These are phyloP conservation scores for Coranthus polyacanthus DNA, from an alignment of 2,797 vertebrate genomes.

Conservation along the genomic window DNA sequence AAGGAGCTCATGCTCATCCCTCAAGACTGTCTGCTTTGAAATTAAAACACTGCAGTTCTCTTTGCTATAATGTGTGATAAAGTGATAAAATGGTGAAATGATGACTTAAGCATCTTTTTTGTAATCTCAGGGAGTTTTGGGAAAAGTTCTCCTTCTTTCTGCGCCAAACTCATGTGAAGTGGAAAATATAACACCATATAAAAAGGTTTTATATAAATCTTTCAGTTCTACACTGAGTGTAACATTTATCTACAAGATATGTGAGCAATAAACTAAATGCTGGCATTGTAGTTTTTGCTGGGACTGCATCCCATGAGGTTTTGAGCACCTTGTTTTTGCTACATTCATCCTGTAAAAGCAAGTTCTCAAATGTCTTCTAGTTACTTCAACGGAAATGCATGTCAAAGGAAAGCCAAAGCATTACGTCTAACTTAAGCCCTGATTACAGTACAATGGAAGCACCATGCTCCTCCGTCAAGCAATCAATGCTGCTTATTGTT, in stretches of 20 bases:
- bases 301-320: not conserved
- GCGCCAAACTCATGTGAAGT: slow-evolving; percentile 24
- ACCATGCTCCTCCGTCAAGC: slow-evolving; percentile 21
- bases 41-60: slow-evolving; percentile 54
- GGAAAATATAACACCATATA: slow-evolving; percentile 27
- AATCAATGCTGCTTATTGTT: slow-evolving; percentile 61
- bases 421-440: slow-evolving; percentile 41
- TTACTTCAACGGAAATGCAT: slow-evolving; percentile 19
- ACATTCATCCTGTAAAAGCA: not conserved
- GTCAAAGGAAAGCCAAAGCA: slow-evolving; percentile 15
- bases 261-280: slow-evolving; percentile 12
- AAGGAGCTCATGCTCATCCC: slow-evolving; percentile 45
- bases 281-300: not conserved
- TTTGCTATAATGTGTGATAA: slow-evolving; percentile 45
- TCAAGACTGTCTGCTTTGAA: slow-evolving; percentile 41
- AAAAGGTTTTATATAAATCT: slow-evolving; percentile 22
- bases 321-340: slow-evolving; percentile 2
- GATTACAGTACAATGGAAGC: slow-evolving; percentile 38
- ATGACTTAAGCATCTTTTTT: slow-evolving; percentile 53
- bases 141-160: slow-evolving; percentile 39
- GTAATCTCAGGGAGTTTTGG: slow-evolving; percentile 31
- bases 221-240: not conserved
- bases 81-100: slow-evolving; percentile 29
- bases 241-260: slow-evolving; percentile 22
- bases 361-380: slow-evolving; percentile 10